Evolutionary conservation across 2,797 vertebrate species (phyloP), one percentile per base, ranked within the genome.

Genomic region (Chelonia mydas): DNA sequence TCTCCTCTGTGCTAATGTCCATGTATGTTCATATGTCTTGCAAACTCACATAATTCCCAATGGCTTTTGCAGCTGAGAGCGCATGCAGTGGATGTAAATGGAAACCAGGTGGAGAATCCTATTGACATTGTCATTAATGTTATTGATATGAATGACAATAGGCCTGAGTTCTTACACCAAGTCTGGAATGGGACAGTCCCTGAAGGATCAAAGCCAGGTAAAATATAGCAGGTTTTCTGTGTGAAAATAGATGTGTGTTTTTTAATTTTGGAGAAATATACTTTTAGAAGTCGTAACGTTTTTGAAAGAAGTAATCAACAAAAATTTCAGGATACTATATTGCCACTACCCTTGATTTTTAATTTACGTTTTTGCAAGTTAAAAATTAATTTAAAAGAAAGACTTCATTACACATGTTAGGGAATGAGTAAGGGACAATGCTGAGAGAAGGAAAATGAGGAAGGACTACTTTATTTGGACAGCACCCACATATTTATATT

Each of bases 81-180:
- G 6, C 99, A 99, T 1, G 99, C 99, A 3, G 99, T 99, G 96
- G 99, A 99, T 98, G 99, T 99, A 96, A 99, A 99, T 82, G 99
- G 99, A 96, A 99, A 99, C 98, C 99, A 99, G 96, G 99, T 99
- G 97, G 99, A 99, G 98, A 99, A 99, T 97, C 99, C 99, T 61
- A 99, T 99, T 93, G 99, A 99, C 97, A 99, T 99, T 81, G 98
- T 99, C 98, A 99, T 99, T 98, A 99, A 99, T 95, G 99, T 99
- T 80, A 99, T 99, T 96, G 99, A 99, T 98, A 99, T 99, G 99
- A 99, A 99, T 90, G 99, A 99, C 98, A 99, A 99, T 97, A 98
- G 99, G 84, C 99, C 99, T 0, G 99, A 99, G 97, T 99, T 99
- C 97, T 97, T 98, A 89, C 99, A 99, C 97, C 99, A 99, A 94